A percentile compares a stretch with the other conserved stretches of the same genome.
These are phyloP conservation scores for Erpornis zantholeuca DNA, from an alignment of 2,113 vertebrate species.

Conservation along the genomic window DNA sequence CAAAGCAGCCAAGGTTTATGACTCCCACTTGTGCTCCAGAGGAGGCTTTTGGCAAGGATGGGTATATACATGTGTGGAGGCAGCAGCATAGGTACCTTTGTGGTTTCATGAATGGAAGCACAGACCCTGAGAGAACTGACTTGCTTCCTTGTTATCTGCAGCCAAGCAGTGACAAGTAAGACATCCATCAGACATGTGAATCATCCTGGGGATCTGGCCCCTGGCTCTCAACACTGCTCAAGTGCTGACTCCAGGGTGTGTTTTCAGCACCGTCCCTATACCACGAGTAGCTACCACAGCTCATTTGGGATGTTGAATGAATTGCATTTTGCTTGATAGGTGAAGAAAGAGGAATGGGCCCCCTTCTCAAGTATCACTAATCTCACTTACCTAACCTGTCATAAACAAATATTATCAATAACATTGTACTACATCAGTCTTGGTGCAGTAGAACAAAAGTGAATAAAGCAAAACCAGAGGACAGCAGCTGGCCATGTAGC, in stretches of 20 bases:
- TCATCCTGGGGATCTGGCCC: background rate
- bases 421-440: background rate
- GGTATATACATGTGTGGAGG: fast-evolving
- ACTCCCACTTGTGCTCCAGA: background rate
- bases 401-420: background rate
- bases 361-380: background rate
- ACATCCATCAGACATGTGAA: background rate
- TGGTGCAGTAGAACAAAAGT: background rate
- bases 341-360: background rate
- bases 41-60: background rate
- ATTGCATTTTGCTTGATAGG: background rate
- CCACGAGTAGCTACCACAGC: background rate
- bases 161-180: background rate
- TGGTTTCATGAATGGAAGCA: background rate
- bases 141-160: background rate
- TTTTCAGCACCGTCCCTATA: background rate
- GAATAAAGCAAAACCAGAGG: background rate
- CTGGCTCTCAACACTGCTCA: background rate
- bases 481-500: background rate
- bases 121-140: background rate
- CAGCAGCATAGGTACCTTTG: fast-evolving
- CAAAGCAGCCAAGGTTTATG: background rate
- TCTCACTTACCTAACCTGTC: background rate
- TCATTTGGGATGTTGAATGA: background rate
- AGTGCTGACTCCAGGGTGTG: background rate